These are phyloP conservation scores for Nesometra sesokonis DNA, from an alignment of 35 echinoderm and acorn worm species.

Conservation along the genomic window DNA sequence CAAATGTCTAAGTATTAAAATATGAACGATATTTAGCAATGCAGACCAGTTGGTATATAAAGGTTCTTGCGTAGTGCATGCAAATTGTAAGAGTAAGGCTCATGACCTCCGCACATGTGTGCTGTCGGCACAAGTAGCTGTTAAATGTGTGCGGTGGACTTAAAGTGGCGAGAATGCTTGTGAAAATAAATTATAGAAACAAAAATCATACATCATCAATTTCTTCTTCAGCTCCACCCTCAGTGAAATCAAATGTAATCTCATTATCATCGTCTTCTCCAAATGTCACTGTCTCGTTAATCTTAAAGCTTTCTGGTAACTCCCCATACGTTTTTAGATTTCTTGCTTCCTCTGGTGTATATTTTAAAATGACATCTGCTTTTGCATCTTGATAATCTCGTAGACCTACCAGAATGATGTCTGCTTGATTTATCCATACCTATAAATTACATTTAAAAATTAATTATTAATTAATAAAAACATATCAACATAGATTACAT, in stretches of 20 bases:
- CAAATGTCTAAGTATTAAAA: too few relatives aligned
- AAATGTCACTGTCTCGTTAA: constrained; percentile 62
- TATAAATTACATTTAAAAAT: neutral
- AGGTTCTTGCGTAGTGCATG: too few relatives aligned
- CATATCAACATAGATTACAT: neutral
- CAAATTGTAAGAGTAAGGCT: too few relatives aligned
- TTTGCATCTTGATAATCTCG: constrained; percentile 93
- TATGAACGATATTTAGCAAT: too few relatives aligned
- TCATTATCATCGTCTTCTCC: constrained; percentile 70
- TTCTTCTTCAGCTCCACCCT: constrained; percentile 31
- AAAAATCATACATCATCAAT: constrained; percentile 37
- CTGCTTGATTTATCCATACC: constrained; percentile 90
- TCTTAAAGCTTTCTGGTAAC: constrained; percentile 73
- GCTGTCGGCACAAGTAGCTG: too few relatives aligned
- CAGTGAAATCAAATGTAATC: constrained; percentile 65
- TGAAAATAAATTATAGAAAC: too few relatives aligned
- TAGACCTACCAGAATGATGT: constrained; percentile 91
- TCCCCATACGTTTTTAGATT: constrained; percentile 86
- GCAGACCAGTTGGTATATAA: too few relatives aligned
- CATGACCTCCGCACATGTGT: too few relatives aligned
- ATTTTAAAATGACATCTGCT: constrained; percentile 92
- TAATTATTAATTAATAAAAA: neutral
- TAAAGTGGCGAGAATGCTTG: too few relatives aligned
- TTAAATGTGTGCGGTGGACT: too few relatives aligned
- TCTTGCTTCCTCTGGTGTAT: constrained; percentile 79